Evolutionary conservation across 2,113 vertebrate genomes (phyloP).

Genomic region (Echinops telfairi): DNA sequence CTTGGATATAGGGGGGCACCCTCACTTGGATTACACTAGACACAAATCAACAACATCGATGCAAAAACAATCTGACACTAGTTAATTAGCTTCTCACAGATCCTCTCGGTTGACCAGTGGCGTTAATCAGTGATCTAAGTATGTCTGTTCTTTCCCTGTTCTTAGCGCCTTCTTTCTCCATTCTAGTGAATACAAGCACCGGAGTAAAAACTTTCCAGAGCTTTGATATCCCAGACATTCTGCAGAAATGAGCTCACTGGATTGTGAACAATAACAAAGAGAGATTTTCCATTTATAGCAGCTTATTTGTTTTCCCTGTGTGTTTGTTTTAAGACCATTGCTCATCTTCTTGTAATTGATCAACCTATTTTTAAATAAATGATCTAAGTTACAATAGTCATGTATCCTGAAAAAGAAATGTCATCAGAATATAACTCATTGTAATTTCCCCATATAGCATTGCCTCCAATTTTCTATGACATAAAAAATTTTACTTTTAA

Average conservation of each 20-base stretch:
- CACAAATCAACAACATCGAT: neutral
- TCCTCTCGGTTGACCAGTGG: neutral
- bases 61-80: neutral
- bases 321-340: neutral
- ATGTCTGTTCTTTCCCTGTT: neutral
- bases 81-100: neutral
- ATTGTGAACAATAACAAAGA: conserved; percentile 30
- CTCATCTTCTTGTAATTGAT: conserved; percentile 35
- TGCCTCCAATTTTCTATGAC: conserved; percentile 63
- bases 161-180: neutral
- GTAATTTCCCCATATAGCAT: conserved; percentile 56
- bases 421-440: conserved; percentile 58
- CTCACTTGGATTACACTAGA: neutral
- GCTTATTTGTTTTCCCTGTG: conserved; percentile 50
- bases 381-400: conserved; percentile 1
- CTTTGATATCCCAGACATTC: neutral
- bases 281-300: conserved; percentile 28
- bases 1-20: neutral
- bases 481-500: conserved; percentile 66
- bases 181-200: conserved; percentile 29
- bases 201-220: conserved; percentile 10
- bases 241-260: neutral
- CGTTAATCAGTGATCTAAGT: neutral
- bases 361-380: neutral
- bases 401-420: neutral